Evolutionary conservation across 2,113 vertebrate genomes (phyloP).

Genomic region (Nesogale talazaci): DNA sequence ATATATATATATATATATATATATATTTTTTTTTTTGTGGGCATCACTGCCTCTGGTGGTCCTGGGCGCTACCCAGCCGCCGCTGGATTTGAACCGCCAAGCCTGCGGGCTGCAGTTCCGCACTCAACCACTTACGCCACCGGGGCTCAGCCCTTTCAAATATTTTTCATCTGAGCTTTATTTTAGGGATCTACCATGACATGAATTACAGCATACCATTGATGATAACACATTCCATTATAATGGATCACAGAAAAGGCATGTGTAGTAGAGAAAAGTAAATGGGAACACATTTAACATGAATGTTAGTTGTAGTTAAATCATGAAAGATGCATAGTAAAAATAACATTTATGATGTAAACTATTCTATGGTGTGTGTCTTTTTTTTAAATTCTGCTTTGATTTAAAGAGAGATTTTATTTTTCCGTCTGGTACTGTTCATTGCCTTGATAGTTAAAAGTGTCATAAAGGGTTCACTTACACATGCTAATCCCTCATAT

Average conservation of each 20-base stretch:
- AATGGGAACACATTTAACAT: neutral
- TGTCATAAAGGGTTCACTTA: constrained; percentile 64
- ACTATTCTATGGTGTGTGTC: constrained; percentile 45
- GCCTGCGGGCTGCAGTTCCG: too few relatives aligned
- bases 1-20: too few relatives aligned
- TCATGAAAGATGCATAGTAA: constrained; percentile 20
- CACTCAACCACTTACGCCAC: too few relatives aligned
- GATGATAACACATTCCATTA: constrained; percentile 4
- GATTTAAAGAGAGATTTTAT: constrained; percentile 25
- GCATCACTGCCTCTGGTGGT: too few relatives aligned
- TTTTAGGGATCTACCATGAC: constrained; percentile 52
- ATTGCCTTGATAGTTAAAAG: constrained; percentile 55
- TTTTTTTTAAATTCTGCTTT: constrained; percentile 31
- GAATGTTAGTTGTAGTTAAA: constrained; percentile 52
- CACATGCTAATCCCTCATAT: constrained; percentile 41
- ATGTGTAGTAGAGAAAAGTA: neutral
- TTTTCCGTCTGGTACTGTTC: constrained; percentile 39
- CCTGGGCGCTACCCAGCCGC: too few relatives aligned
- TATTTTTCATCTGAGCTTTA: constrained; percentile 16
- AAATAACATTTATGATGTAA: constrained; percentile 38
- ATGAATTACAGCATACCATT: constrained; percentile 31
- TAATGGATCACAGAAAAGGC: constrained; percentile 48
- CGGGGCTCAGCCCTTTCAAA: too few relatives aligned
- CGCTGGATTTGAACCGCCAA: too few relatives aligned
- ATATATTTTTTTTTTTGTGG: too few relatives aligned